Evolutionary conservation across 2,113 vertebrate species (phyloP), one percentile per base, ranked within the genome.

Genomic region (Macaca mulatta): DNA sequence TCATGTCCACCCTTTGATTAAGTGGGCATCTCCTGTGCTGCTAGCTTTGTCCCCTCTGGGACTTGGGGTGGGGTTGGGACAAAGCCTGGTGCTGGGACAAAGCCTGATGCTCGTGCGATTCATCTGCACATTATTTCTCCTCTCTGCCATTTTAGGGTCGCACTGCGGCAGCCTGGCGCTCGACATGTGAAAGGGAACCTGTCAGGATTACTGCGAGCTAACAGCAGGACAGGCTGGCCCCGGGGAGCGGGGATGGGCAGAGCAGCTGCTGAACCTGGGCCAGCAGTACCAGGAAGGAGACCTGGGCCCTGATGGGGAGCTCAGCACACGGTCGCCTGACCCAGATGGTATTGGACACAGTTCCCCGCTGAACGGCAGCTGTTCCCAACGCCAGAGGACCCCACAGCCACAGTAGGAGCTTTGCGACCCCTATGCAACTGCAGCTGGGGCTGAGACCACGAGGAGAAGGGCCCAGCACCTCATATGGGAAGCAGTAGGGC

Each of bases 71-170:
- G 90, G 12, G 12, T 27, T 38, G 43, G 38, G 14, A 67, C 75
- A 61, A 30, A 55, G 70, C 78, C 55, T 45, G 64, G 80, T 72
- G 61, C 61, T 32, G 32, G 38, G 18, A 67, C 75, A 61, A 30
- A 55, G 61, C 78, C 55, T 45, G 64, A 77, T 72, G 52, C 16
- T 0, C 45, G 75, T 88, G 75, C 3, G 22, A 78, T 84, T 86
- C 94, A 52, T 86, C 84, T 70, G 48, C 92, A 87, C 32, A 25
- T 96, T 97, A 57, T 79, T 97, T 95, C 93, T 89, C 80, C 87
- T 97, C 84, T 95, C 93, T 96, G 69, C 59, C 16, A 5, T 97
- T 98, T 84, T 92, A 99, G 98, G 98, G 96, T 5, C 13, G 32
- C 40, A 61, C 50, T 23, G 92, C 5, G 13, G 11, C 75, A 94